Evolutionary conservation across 2,797 vertebrate genomes (phyloP).

Genomic region (Dendrocincla tyrannina): DNA sequence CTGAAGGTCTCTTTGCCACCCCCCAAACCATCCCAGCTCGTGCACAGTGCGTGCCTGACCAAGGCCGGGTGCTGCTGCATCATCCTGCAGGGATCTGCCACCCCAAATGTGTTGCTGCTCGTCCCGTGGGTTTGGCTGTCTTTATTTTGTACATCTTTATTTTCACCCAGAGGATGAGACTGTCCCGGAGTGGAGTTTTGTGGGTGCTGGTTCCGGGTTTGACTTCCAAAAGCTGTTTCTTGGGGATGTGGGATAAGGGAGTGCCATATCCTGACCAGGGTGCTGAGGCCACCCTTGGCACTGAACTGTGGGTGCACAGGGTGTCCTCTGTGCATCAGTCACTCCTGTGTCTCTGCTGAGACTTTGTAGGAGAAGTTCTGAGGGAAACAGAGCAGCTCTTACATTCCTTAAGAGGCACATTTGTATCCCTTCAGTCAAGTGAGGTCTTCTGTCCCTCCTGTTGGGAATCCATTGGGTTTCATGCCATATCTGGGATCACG

Average conservation of each 20-base stretch:
- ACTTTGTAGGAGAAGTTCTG: not conserved
- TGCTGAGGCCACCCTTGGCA: not conserved
- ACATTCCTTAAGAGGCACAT: not conserved
- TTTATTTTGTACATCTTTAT: not conserved
- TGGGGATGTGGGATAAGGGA: accelerated
- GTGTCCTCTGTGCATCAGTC: accelerated
- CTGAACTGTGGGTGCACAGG: accelerated
- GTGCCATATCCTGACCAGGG: not conserved
- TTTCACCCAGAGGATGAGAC: not conserved
- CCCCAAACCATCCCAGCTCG: accelerated
- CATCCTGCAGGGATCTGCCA: not conserved
- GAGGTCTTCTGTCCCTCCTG: not conserved
- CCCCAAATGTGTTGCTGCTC: not conserved
- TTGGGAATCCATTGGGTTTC: not conserved
- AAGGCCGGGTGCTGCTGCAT: not conserved
- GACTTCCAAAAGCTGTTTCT: accelerated
- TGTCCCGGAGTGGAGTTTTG: not conserved
- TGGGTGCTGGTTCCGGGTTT: accelerated
- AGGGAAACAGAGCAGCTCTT: too few relatives aligned
- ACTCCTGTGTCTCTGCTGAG: accelerated
- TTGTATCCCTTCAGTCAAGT: accelerated
- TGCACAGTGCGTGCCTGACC: accelerated
- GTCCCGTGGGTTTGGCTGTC: not conserved
- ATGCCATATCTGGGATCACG: too few relatives aligned
- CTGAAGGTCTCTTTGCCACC: accelerated